Percentiles rank a stretch among this genome's conserved stretches.
phyloP scores from a whole-genome alignment of 2,888 invertebrate genomes.

The Ypsolopha sequella region DNA sequence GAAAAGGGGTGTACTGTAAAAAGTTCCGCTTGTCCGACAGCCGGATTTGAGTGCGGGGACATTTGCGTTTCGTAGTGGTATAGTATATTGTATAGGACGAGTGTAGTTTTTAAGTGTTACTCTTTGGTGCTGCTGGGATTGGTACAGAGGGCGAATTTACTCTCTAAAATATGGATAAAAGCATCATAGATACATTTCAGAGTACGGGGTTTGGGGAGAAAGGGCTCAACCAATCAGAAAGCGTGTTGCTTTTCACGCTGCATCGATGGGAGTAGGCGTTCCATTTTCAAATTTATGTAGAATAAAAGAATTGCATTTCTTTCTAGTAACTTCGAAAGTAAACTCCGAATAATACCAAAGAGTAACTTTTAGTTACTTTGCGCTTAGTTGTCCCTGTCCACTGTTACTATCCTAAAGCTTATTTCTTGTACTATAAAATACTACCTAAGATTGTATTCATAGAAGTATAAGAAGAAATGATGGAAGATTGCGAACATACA shows the following conservation, averaged over 20 bases:
- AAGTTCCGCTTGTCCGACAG: conserved; percentile 61
- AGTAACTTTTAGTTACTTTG: conserved; percentile 15
- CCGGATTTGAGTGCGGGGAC: conserved; percentile 52
- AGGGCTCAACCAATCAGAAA: not conserved
- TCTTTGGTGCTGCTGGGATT: not conserved
- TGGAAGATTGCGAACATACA: no score
- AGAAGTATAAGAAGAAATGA: no score
- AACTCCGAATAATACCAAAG: not conserved
- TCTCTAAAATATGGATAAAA: not conserved
- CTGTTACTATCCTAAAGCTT: conserved; percentile 21
- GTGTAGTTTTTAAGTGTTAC: conserved; percentile 15
- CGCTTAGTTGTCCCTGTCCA: conserved; percentile 25
- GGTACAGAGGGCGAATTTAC: not conserved
- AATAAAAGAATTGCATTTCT: no score
- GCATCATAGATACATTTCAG: no score
- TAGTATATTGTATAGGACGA: conserved; percentile 10
- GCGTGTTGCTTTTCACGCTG: no score
- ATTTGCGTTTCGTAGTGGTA: conserved; percentile 33
- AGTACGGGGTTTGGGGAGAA: no score
- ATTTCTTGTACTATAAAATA: no score
- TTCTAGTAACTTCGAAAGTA: no score
- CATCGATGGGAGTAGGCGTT: no score
- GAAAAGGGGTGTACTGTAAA: conserved; percentile 65
- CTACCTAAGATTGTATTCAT: no score
- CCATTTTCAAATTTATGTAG: no score